Conservation (phyloP, 2,797 vertebrate genomes). For the Pygocentrus nattereri region DNA sequence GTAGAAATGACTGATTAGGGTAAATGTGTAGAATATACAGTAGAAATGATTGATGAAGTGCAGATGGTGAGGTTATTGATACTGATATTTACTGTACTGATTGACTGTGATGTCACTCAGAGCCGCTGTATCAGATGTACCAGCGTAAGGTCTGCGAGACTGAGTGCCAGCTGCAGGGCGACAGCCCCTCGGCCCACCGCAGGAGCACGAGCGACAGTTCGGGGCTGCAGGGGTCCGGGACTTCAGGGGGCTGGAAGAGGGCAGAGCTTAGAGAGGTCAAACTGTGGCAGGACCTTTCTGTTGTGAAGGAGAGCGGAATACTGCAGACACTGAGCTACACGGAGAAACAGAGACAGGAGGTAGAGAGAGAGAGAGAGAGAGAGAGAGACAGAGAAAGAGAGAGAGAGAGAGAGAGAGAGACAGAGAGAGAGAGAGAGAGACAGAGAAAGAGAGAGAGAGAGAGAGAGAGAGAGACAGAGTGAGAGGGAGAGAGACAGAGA, state of each 20-base stretch:
- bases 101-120: constrained; percentile 55
- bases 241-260: background rate
- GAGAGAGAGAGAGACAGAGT: too few species aligned
- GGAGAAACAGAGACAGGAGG: constrained; percentile 82
- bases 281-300: constrained; percentile 80
- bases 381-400: background rate
- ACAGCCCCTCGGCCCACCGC: constrained; percentile 56
- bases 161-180: constrained; percentile 68
- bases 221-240: constrained; percentile 18
- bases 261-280: constrained; percentile 67
- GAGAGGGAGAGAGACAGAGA: background rate
- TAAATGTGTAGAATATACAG: too few species aligned
- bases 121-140: constrained; percentile 82
- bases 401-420: background rate
- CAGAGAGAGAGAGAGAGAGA: too few species aligned
- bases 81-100: too few species aligned
- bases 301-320: constrained; percentile 77
- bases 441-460: too few species aligned
- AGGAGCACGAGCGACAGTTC: constrained; percentile 57
- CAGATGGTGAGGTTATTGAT: too few species aligned
- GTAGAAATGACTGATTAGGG: too few species aligned
- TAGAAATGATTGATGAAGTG: too few species aligned
- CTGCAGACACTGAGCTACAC: constrained; percentile 72
- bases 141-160: constrained; percentile 73
- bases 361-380: constrained; percentile 50